These are phyloP conservation scores for Calameuta pallipes DNA, from an alignment of 2,888 invertebrate genomes.

Conservation along the genomic window DNA sequence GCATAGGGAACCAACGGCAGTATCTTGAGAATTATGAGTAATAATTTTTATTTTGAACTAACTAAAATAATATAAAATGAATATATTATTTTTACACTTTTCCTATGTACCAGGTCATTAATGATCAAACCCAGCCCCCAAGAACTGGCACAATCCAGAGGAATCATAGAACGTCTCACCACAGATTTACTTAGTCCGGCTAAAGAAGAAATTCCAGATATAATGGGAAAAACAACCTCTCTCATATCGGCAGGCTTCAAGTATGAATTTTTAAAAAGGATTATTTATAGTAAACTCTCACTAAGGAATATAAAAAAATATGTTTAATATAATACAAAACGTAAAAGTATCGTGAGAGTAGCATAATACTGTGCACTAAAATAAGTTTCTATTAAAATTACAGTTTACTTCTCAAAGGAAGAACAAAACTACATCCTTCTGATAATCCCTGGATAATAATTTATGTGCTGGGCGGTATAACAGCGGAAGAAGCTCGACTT, in stretches of 20 bases:
- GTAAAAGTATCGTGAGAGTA: background rate
- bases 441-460: conserved; percentile 75
- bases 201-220: conserved; percentile 72
- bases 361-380: background rate
- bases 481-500: conserved; percentile 73
- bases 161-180: conserved; percentile 72
- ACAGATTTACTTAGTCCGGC: conserved; percentile 72
- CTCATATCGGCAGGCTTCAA: conserved; percentile 75
- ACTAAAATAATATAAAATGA: background rate
- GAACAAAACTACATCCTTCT: conserved; percentile 70
- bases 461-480: conserved; percentile 76
- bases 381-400: conserved; percentile 30
- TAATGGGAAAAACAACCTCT: conserved; percentile 71
- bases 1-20: conserved; percentile 61
- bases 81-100: conserved; percentile 8
- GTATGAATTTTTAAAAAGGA: conserved; percentile 62
- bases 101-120: conserved; percentile 64
- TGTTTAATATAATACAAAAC: conserved; percentile 3
- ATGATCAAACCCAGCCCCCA: conserved; percentile 68
- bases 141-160: conserved; percentile 68
- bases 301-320: background rate
- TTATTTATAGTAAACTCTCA: conserved; percentile 6
- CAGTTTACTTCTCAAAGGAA: conserved; percentile 72
- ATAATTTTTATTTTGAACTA: background rate
- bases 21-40: conserved; percentile 66